Evolutionary conservation across 2,888 invertebrate genomes (phyloP).

Genomic region (Acronicta alni): DNA sequence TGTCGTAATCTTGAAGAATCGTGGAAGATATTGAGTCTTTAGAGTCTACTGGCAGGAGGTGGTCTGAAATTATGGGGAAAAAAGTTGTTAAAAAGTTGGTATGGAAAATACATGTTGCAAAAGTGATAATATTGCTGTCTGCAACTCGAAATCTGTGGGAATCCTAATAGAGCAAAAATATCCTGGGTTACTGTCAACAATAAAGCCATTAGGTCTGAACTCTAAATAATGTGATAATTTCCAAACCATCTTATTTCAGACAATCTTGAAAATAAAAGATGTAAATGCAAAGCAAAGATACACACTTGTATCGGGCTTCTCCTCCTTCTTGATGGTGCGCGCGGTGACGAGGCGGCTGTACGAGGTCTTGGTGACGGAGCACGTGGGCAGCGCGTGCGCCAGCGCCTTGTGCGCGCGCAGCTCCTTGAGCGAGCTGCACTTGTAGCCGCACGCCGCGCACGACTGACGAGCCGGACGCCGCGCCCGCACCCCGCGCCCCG

Average conservation of each 20-base stretch:
- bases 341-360: constrained; percentile 75
- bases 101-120: too few relatives aligned
- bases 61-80: constrained; percentile 60
- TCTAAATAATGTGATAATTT: too few relatives aligned
- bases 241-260: too few relatives aligned
- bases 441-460: constrained; percentile 89
- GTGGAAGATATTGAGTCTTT: constrained; percentile 74
- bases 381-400: constrained; percentile 81
- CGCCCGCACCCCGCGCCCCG: constrained; percentile 62
- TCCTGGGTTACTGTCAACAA: too few relatives aligned
- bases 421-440: constrained; percentile 90
- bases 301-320: constrained; percentile 75
- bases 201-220: too few relatives aligned
- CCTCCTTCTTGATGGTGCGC: constrained; percentile 84
- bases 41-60: constrained; percentile 71
- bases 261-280: not conserved
- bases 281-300: constrained; percentile 2
- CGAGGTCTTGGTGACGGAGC: constrained; percentile 65
- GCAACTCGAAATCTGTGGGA: too few relatives aligned
- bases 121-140: too few relatives aligned
- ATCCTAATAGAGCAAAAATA: too few relatives aligned
- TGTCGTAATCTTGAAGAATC: constrained; percentile 76
- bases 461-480: constrained; percentile 75
- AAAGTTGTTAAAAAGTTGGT: not conserved
- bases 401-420: constrained; percentile 90